Evolutionary conservation across 2,888 invertebrate genomes (phyloP).

Genomic region (Tanaodytes sp.): DNA sequence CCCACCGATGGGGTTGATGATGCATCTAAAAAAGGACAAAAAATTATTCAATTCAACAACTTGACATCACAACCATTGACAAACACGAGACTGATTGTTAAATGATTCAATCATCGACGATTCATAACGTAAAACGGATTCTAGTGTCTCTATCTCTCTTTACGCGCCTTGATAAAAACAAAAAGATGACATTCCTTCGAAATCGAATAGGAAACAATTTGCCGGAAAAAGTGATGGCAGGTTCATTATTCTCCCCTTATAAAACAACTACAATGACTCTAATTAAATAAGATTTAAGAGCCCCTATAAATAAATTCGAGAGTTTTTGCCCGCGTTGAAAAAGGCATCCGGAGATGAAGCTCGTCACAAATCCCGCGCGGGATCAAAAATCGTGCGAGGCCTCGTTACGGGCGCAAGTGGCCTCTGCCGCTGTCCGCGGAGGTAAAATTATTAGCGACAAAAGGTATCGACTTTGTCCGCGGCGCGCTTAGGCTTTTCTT

Average conservation of each 20-base stretch:
- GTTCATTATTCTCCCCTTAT: not conserved
- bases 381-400: constrained; percentile 29
- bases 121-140: no score
- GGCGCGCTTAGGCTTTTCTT: constrained; percentile 31
- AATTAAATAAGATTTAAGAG: constrained; percentile 32
- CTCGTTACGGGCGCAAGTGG: constrained; percentile 28
- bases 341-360: not conserved
- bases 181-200: no score
- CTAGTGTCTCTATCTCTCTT: no score
- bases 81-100: no score
- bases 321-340: constrained; percentile 15
- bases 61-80: no score
- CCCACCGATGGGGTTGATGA: no score
- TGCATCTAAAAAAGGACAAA: no score
- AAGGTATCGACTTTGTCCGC: constrained; percentile 41
- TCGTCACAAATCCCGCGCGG: constrained; percentile 35
- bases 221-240: no score
- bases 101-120: no score
- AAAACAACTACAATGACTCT: constrained; percentile 4
- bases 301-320: constrained; percentile 21
- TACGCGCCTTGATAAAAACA: no score
- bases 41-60: no score
- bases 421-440: constrained; percentile 9
- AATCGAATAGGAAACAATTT: no score
- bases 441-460: constrained; percentile 48